Evolutionary conservation across 2,888 invertebrate species (phyloP).

Genomic region (Dermolepida albohirtum): DNA sequence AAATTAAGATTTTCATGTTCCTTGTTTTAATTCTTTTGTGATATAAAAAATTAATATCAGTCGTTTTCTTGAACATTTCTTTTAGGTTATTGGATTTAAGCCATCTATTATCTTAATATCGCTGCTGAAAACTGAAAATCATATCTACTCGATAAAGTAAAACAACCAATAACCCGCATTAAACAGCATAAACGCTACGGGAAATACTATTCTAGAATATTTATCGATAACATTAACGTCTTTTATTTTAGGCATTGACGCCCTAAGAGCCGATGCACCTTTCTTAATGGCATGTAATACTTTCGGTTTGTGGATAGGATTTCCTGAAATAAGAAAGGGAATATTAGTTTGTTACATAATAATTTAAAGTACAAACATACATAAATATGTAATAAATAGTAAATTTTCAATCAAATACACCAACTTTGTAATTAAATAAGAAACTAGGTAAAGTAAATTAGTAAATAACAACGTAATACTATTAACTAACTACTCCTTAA

Average conservation of each 20-base stretch:
- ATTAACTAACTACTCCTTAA: no score
- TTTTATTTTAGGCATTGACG: conserved; percentile 95
- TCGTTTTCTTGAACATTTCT: no score
- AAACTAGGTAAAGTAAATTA: no score
- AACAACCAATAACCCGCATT: conserved; percentile 97
- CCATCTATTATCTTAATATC: neutral
- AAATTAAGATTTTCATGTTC: no score
- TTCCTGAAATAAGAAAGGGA: conserved; percentile 62
- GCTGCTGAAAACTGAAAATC: neutral
- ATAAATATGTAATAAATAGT: no score
- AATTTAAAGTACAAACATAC: no score
- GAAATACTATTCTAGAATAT: conserved; percentile 95
- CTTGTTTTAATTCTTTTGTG: no score
- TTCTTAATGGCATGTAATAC: conserved; percentile 85
- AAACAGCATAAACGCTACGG: conserved; percentile 94
- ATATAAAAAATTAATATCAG: no score
- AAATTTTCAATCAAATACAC: no score
- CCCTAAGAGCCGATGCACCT: conserved; percentile 86
- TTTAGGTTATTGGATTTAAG: neutral
- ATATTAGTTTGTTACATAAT: neutral
- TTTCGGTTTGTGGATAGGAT: conserved; percentile 73
- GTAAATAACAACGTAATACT: no score
- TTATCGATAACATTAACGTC: conserved; percentile 99
- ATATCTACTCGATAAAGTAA: conserved; percentile 77
- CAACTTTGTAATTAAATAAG: no score